Base-by-base conservation (phyloP, 1,140 invertebrate genomes). In the Neoseiulus cucumeris region DNA sequence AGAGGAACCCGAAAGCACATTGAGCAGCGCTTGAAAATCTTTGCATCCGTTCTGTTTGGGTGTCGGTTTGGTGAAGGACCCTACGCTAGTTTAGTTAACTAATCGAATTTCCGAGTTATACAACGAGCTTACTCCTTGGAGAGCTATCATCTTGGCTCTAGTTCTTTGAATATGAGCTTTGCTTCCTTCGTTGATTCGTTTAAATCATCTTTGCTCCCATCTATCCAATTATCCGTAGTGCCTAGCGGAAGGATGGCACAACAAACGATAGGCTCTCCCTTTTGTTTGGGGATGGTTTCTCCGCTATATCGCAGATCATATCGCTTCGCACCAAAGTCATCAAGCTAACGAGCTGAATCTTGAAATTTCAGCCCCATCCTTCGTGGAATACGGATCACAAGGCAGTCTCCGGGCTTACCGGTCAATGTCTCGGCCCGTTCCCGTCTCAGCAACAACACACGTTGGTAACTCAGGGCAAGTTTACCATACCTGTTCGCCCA, bases 301-400 rank as follows among this genome's bases (percentile, higher is more conserved):
- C n/a, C n/a, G n/a, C 45, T 1, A 59, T 59, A 29, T 29, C 22
- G 22, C 51, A 25, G 17, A n/a, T 59, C 22, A n/a, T n/a, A n/a
- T n/a, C n/a, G n/a, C n/a, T n/a, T n/a, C n/a, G n/a, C 22, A 59
- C 22, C 14, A 29, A 25, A 29, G 12, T 17, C 25, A 17, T 29
- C 51, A 25, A 20, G 9, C 51, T 59, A 20, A 29, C 14, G 51
- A 29, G n/a, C 22, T 2, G 2, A 25, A 59, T 20, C 14, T 25
- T 14, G 33, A 29, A 18, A 18, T 33, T 59, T 17, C 22, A 59
- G 51, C 51, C 22, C 51, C 51, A 59, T 33, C 51, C 51, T 59
- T 59, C 51, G 22, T 59, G 51, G 51, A 59, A 59, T 59, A 59
- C 51, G 51, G 51, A 59, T 59, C 51, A 59, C 51, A 59, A 59